These are phyloP conservation scores for Aldabrachelys gigantea DNA, from an alignment of 2,113 vertebrate genomes.

Conservation along the genomic window DNA sequence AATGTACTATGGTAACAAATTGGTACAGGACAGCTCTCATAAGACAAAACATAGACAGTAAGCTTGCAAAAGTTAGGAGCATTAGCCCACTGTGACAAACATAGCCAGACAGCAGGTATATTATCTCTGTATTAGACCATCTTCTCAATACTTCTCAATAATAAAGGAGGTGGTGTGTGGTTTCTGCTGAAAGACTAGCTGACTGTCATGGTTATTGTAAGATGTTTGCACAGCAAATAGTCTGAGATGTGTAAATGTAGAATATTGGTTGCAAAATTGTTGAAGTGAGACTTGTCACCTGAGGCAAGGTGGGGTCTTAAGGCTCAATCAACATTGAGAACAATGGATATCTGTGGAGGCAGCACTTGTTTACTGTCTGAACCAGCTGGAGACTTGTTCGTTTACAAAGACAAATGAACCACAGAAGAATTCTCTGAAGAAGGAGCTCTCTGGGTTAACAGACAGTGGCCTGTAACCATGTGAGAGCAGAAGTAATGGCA, in stretches of 20 bases:
- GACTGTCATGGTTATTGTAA: neutral
- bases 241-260: neutral
- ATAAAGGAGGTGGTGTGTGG: neutral
- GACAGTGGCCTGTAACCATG: neutral
- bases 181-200: neutral
- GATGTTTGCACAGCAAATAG: neutral
- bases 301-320: neutral
- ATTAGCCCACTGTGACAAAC: neutral
- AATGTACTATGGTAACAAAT: neutral
- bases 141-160: neutral
- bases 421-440: neutral
- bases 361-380: neutral
- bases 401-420: neutral
- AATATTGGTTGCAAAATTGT: neutral
- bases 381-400: neutral
- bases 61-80: neutral
- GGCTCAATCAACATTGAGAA: neutral
- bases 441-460: neutral
- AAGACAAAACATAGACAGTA: neutral
- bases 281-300: neutral
- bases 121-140: neutral
- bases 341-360: neutral
- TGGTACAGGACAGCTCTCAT: neutral
- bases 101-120: neutral
- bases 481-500: neutral